phyloP scores from a whole-genome alignment of 2,113 vertebrate genomes.

The Notothenia rossii region DNA sequence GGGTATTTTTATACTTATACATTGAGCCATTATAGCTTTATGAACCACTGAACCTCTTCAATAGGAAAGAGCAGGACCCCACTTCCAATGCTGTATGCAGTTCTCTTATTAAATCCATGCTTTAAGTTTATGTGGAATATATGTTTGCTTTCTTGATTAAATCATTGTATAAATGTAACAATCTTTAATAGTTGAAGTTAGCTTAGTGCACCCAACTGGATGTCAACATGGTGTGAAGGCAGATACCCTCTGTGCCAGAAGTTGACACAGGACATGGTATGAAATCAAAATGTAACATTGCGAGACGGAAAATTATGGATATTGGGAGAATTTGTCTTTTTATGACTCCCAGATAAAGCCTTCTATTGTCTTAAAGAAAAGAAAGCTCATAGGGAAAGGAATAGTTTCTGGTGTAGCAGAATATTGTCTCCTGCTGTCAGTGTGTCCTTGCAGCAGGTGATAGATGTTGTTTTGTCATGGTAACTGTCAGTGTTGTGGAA shows the following conservation, averaged over 20 bases:
- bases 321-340: background rate
- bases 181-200: background rate
- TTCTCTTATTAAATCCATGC: too few relatives aligned
- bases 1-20: too few relatives aligned
- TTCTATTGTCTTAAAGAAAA: background rate
- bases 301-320: background rate
- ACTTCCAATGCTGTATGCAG: too few relatives aligned
- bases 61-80: too few relatives aligned
- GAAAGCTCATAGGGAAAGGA: background rate
- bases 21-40: too few relatives aligned
- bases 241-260: constrained; percentile 5
- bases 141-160: background rate
- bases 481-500: constrained; percentile 38
- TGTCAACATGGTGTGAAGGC: constrained; percentile 8
- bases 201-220: background rate
- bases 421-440: constrained; percentile 14
- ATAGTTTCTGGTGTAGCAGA: background rate
- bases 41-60: too few relatives aligned
- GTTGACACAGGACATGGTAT: background rate
- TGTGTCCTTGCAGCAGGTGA: constrained; percentile 20
- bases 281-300: background rate
- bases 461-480: constrained; percentile 45
- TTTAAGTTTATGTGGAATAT: background rate
- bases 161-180: constrained; percentile 16
- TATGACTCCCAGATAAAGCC: background rate